A percentile compares a stretch with the other conserved stretches of the same genome.
Conservation (phyloP, 2,113 vertebrate species). For the Rutilus rutilus region DNA sequence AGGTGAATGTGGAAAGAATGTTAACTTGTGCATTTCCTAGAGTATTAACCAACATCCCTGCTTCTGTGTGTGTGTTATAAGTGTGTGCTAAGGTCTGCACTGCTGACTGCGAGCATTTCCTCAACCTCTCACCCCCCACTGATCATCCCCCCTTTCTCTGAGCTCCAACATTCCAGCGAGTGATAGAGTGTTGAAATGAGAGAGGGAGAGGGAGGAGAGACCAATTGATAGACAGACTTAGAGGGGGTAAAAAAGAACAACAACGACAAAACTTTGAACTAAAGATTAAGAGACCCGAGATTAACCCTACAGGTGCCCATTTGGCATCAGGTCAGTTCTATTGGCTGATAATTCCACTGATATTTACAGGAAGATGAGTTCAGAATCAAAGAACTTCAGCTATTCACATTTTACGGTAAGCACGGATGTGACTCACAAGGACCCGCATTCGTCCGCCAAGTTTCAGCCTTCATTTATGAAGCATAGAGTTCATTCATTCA, state of each 20-base stretch:
- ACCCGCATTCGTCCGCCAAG: conserved; percentile 7
- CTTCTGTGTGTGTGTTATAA: conserved; percentile 17
- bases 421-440: conserved; percentile 5
- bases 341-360: neutral
- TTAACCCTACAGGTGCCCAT: conserved; percentile 56
- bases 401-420: neutral
- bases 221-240: conserved; percentile 65
- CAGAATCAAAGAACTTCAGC: neutral
- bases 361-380: neutral
- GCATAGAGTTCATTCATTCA: neutral
- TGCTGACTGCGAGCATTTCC: conserved; percentile 70
- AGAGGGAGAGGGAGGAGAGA: conserved; percentile 59
- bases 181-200: conserved; percentile 70
- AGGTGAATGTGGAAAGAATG: conserved; percentile 26
- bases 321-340: neutral
- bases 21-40: conserved; percentile 1
- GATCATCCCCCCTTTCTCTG: conserved; percentile 46
- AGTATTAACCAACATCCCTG: neutral
- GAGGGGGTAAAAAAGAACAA: conserved; percentile 66
- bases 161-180: conserved; percentile 73
- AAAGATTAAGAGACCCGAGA: conserved; percentile 73
- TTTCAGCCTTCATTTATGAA: conserved; percentile 12
- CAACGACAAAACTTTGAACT: conserved; percentile 63
- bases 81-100: conserved; percentile 23
- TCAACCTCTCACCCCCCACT: conserved; percentile 55